Conservation (phyloP, 2,113 vertebrate genomes). For the Sisor rabdophorus region DNA sequence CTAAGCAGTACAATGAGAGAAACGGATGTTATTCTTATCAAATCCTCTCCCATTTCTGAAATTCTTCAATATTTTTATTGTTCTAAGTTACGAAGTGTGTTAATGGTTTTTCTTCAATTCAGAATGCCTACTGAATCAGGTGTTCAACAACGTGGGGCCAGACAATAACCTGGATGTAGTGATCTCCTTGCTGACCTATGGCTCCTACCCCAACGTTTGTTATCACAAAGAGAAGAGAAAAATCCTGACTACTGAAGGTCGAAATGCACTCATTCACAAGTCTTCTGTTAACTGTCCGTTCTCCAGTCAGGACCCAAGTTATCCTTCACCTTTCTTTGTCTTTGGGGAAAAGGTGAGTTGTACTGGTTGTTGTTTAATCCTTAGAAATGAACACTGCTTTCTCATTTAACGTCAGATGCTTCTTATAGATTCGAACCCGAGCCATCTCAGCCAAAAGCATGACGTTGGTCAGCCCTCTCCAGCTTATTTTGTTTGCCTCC, state of each 20-base stretch:
- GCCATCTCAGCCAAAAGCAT: conserved; percentile 97
- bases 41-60: background rate
- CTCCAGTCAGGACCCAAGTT: conserved; percentile 86
- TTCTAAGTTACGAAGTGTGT: background rate
- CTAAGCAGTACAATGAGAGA: too few species aligned
- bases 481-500: conserved; percentile 88
- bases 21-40: too few species aligned
- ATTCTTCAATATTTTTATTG: background rate
- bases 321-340: conserved; percentile 91
- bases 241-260: conserved; percentile 92
- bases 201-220: conserved; percentile 92
- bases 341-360: conserved; percentile 89
- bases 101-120: conserved; percentile 34
- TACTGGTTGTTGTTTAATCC: background rate
- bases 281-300: conserved; percentile 96
- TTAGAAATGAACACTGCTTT: background rate
- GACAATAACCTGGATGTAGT: conserved; percentile 95
- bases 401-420: background rate
- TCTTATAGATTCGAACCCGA: conserved; percentile 83
- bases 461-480: conserved; percentile 90
- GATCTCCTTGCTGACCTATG: conserved; percentile 88
- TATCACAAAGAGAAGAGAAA: conserved; percentile 97
- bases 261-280: conserved; percentile 94
- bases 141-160: conserved; percentile 83
- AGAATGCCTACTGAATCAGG: conserved; percentile 88